Percentiles rank a stretch among this genome's conserved stretches.
These are phyloP conservation scores for Azorinus chamasolen DNA, from an alignment of 2,888 invertebrate species.

Conservation along the genomic window DNA sequence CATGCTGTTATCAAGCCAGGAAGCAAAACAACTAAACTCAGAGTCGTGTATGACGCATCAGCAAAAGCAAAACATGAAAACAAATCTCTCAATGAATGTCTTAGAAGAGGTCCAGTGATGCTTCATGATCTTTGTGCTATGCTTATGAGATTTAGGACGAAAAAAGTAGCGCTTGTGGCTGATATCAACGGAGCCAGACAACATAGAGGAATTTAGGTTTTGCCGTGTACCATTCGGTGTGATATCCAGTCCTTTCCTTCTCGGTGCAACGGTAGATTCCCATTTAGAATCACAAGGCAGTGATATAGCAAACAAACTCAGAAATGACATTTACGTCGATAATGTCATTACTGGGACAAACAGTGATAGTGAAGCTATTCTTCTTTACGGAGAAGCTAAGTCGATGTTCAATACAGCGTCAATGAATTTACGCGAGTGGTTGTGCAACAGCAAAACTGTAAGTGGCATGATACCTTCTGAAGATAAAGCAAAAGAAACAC, in stretches of 20 bases:
- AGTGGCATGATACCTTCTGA: not conserved
- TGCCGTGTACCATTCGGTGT: slow-evolving; percentile 32
- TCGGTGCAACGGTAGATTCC: slow-evolving; percentile 22
- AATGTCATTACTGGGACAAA: slow-evolving; percentile 16
- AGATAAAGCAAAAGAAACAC: slow-evolving; percentile 12
- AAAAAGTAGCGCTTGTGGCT: too few species aligned
- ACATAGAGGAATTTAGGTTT: slow-evolving; percentile 24
- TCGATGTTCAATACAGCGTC: slow-evolving; percentile 8
- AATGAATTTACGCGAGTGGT: slow-evolving; percentile 32
- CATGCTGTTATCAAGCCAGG: slow-evolving; percentile 22
- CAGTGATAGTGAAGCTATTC: not conserved
- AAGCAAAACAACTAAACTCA: slow-evolving; percentile 19
- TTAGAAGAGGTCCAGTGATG: slow-evolving; percentile 24
- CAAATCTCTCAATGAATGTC: slow-evolving; percentile 26
- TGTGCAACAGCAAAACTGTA: too few species aligned
- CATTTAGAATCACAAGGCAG: slow-evolving; percentile 11
- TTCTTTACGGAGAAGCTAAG: slow-evolving; percentile 15
- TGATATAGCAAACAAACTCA: slow-evolving; percentile 1
- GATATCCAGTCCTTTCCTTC: slow-evolving; percentile 26
- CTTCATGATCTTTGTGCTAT: slow-evolving; percentile 25
- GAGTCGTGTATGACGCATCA: slow-evolving; percentile 31
- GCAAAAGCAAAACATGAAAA: slow-evolving; percentile 18
- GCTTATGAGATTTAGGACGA: slow-evolving; percentile 4
- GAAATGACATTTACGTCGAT: slow-evolving; percentile 23
- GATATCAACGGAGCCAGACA: not conserved